Evolutionary conservation across 2,797 vertebrate species (phyloP), one percentile per base, ranked within the genome.

Genomic region (Miichthys miiuy): DNA sequence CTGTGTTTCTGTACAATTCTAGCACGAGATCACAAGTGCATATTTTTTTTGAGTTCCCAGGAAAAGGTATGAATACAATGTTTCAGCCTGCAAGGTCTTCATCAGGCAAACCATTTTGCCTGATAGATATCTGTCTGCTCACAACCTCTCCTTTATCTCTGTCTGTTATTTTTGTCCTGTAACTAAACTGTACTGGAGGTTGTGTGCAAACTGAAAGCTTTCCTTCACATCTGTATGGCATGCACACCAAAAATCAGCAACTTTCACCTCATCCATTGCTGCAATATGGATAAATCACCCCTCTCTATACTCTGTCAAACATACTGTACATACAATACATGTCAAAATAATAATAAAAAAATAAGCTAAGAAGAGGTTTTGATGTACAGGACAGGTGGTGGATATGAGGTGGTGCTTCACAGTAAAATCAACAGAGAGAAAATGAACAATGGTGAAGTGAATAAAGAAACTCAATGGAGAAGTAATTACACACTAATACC

Each of bases 401-500:
- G 13, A 12, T 65, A 13, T n/a, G 18, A 54, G 25, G 3, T 46
- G 13, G 6, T 27, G 27, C 17, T 72, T 50, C 0, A 0, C 16
- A 48, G 17, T 51, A 57, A 77, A 81, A 65, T 23, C 58, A 66
- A 56, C 46, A 56, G 44, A 42, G 23, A 34, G 21, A 38, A 70
- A 21, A 72, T 2, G 5, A 57, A 60, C 3, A 77, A 64, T 6
- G 30, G 30, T 60, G 17, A 68, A 57, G 50, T 23, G 44, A 57
- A 44, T 38, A 55, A 86, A 60, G 3, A 46, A 52, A 16, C 4
- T 70, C 52, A 85, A 68, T 48, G 30, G 48, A 78, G 50, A 38
- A 74, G 74, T 69, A 51, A 80, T 87, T 72, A 82, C 72, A 65
- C 46, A 5, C 25, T 61, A 58, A 75, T 86, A 78, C 79, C 82